Evolutionary conservation across 1,140 invertebrate species (phyloP), one percentile per base, ranked within the genome.

Genomic region (Holcopasites calliopsidis): DNA sequence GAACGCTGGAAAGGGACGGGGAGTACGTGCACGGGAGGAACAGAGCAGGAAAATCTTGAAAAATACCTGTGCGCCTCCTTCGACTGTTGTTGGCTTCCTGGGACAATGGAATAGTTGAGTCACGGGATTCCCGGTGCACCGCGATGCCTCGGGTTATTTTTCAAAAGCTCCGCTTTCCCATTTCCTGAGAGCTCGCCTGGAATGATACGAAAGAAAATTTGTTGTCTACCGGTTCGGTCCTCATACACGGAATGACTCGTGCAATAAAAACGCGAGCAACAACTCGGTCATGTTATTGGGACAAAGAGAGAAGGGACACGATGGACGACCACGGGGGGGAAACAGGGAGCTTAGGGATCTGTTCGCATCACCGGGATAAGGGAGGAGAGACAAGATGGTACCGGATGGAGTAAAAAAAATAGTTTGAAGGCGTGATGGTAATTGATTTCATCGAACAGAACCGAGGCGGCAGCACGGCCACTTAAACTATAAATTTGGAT

Each of bases 241-340:
- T 83, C 75, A 85, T 86, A 86, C 86, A 83, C 75, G 88, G 86
- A 85, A 89, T 89, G 88, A 88, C 87, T 88, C 75, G 58, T 35
- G 82, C 83, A 88, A 90, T 89, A 88, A 90, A 90, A 90, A 88
- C 81, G 73, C 77, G 70, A 66, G 75, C 85, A 86, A 89, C 88
- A 90, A 89, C 83, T 89, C 77, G 76, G 71, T 73, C 73, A 65
- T 64, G 62, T 77, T 70, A 66, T 79, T 57, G 55, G 58, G 52
- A 50, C 28, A 42, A 61, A 61, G 73, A 65, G 58, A 40, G 42
- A 28, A 50, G 10, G n/a, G 40, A 35, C 3, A 13, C 18, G 7
- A 21, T 35, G 50, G 3, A 31, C n/a, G 18, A 13, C 6, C 6
- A 35, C n/a, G n/a, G n/a, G 0, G 13, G 50, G n/a, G 3, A 18